Evolutionary conservation across 2,888 invertebrate species (phyloP).

Genomic region (Abrostola triplasia): DNA sequence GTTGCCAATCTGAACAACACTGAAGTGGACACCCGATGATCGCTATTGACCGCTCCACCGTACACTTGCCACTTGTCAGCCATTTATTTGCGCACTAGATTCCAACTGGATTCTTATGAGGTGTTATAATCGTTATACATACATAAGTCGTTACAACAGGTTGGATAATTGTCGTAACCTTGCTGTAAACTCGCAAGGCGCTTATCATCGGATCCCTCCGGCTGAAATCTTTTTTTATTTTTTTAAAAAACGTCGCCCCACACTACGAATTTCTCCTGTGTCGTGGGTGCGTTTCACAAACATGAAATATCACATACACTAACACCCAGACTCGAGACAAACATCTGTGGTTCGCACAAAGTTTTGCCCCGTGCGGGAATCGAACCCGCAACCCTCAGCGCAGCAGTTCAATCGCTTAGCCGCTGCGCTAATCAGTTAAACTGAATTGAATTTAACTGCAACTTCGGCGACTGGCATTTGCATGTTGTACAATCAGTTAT

Average conservation of each 20-base stretch:
- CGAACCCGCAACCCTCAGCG: too few species aligned
- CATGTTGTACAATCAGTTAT: neutral
- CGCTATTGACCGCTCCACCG: neutral
- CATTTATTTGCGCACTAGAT: conserved; percentile 28
- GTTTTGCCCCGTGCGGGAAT: too few species aligned
- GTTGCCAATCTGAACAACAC: neutral
- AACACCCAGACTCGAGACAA: too few species aligned
- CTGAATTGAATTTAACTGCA: conserved; percentile 7
- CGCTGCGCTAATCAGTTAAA: too few species aligned
- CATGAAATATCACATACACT: too few species aligned
- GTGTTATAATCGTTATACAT: conserved; percentile 31
- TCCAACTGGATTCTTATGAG: conserved; percentile 40
- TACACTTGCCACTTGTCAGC: conserved; percentile 4
- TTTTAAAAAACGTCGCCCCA: too few species aligned
- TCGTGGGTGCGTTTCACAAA: too few species aligned
- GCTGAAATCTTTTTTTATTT: too few species aligned
- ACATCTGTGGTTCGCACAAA: too few species aligned
- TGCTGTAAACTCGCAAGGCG: conserved; percentile 19
- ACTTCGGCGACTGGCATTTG: conserved; percentile 13
- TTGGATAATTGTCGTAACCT: conserved; percentile 39
- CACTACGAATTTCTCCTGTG: too few species aligned
- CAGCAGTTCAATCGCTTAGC: too few species aligned
- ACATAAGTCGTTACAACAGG: conserved; percentile 23
- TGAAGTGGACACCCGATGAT: neutral
- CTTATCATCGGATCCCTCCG: conserved; percentile 13